A percentile compares a stretch with the other conserved stretches of the same genome.
These are phyloP conservation scores for Coregonus ussuriensis DNA, from an alignment of 2,797 vertebrate genomes.

Conservation along the genomic window DNA sequence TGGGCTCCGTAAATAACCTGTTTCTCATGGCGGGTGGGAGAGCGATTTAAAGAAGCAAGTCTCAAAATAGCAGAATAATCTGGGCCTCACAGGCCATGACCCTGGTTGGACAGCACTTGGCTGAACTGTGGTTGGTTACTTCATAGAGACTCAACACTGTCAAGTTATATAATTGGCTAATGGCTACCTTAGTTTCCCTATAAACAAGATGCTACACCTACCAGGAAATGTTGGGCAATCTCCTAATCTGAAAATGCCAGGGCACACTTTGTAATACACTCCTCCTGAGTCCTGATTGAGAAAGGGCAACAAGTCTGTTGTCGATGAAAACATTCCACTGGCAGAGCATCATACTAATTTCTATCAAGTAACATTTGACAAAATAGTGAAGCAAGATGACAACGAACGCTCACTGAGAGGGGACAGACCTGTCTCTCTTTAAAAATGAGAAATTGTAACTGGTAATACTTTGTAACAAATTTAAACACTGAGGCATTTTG, in stretches of 20 bases:
- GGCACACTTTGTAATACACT: not conserved
- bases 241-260: not conserved
- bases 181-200: not conserved
- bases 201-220: conserved; percentile 26
- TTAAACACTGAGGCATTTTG: not conserved
- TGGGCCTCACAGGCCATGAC: too few relatives aligned
- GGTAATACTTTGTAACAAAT: not conserved
- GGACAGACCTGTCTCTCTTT: not conserved
- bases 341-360: not conserved
- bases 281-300: too few relatives aligned
- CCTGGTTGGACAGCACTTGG: too few relatives aligned
- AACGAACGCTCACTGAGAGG: not conserved
- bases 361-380: not conserved
- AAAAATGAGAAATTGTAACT: not conserved
- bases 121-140: too few relatives aligned
- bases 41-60: too few relatives aligned
- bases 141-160: not conserved
- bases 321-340: not conserved
- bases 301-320: not conserved
- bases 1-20: too few relatives aligned
- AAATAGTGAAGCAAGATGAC: not conserved
- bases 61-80: too few relatives aligned
- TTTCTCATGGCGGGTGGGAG: too few relatives aligned
- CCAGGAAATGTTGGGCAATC: conserved; percentile 30
- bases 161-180: conserved; percentile 30